Evolutionary conservation across 2,888 invertebrate genomes (phyloP).

Genomic region (Calephelis perditalis): DNA sequence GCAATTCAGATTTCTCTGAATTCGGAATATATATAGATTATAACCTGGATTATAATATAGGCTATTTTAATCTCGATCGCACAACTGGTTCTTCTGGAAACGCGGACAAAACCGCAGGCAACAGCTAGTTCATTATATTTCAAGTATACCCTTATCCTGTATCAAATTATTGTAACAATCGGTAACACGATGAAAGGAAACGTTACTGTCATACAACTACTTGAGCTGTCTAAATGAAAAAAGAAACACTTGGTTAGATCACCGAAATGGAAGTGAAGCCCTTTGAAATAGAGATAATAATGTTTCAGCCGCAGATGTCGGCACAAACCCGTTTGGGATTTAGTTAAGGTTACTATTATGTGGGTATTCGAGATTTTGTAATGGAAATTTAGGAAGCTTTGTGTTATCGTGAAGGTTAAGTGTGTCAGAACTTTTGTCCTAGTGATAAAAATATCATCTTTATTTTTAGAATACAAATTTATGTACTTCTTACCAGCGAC

Average conservation of each 20-base stretch:
- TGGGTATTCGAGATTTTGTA: conserved; percentile 26
- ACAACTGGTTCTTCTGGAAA: too few species aligned
- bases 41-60: too few species aligned
- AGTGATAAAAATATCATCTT: too few species aligned
- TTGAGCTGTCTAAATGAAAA: conserved; percentile 39
- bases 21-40: too few species aligned
- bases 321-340: conserved; percentile 40
- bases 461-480: too few species aligned
- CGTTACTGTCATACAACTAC: conserved; percentile 23
- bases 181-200: conserved; percentile 9
- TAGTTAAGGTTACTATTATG: conserved; percentile 37
- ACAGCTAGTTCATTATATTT: neutral
- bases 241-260: conserved; percentile 61
- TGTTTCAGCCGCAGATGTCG: conserved; percentile 59
- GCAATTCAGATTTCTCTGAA: too few species aligned
- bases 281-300: conserved; percentile 69
- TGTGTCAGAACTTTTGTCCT: too few species aligned
- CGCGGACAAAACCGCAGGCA: too few species aligned
- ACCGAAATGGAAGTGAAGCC: conserved; percentile 58
- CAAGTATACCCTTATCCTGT: neutral
- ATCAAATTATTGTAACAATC: conserved; percentile 1
- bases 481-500: too few species aligned
- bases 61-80: too few species aligned
- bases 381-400: neutral
- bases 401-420: neutral